Evolutionary conservation across 2,797 vertebrate genomes (phyloP).

Genomic region (Pristis pectinata): DNA sequence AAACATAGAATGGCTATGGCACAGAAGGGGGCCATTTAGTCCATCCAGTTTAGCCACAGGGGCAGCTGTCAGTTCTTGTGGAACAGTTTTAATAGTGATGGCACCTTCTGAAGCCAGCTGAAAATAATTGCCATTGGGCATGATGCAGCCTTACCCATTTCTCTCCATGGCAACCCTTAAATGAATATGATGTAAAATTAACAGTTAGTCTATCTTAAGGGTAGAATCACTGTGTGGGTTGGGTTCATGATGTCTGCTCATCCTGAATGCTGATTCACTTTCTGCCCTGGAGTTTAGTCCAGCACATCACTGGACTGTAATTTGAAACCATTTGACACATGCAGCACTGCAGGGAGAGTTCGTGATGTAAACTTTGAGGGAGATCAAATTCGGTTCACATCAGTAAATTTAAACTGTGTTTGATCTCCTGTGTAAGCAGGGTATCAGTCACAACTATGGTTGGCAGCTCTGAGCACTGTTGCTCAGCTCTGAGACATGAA

Average conservation of each 20-base stretch:
- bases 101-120: not conserved
- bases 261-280: not conserved
- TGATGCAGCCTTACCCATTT: not conserved
- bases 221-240: not conserved
- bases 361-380: slow-evolving; percentile 10
- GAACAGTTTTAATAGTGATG: not conserved
- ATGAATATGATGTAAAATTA: not conserved
- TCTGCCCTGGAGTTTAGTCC: not conserved
- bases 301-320: not conserved
- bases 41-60: no score
- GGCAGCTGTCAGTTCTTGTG: not conserved
- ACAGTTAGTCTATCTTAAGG: not conserved
- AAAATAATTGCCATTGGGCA: not conserved
- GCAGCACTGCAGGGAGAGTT: not conserved
- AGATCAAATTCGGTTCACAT: slow-evolving; percentile 19
- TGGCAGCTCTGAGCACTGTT: not conserved
- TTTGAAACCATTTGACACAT: not conserved
- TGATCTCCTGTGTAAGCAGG: not conserved
- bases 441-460: not conserved
- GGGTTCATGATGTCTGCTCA: not conserved
- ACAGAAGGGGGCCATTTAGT: no score
- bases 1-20: no score
- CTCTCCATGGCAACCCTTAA: not conserved
- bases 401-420: slow-evolving; percentile 23
- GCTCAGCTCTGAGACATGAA: not conserved